A percentile compares a stretch with the other conserved stretches of the same genome.
phyloP scores from a whole-genome alignment of 2,888 invertebrate genomes.

The Heteropelma amictum region DNA sequence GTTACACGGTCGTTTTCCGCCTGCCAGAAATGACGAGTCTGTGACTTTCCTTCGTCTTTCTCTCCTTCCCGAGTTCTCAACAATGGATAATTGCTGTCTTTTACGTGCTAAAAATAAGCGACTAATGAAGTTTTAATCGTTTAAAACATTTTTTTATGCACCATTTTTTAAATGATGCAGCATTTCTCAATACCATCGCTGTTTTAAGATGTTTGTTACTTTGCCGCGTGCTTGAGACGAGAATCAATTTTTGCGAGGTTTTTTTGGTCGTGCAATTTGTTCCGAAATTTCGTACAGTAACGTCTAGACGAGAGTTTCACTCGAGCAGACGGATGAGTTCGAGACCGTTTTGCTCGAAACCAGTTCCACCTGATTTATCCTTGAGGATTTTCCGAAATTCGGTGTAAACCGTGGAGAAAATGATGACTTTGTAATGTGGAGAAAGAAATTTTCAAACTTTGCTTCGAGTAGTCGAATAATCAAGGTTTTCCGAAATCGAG shows the following conservation, averaged over 20 bases:
- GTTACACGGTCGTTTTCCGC: constrained; percentile 44
- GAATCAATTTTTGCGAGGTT: too few relatives aligned
- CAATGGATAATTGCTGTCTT: constrained; percentile 1
- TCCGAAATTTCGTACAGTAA: not conserved
- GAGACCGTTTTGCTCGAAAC: constrained; percentile 15
- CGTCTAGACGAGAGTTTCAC: not conserved
- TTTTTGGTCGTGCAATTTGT: not conserved
- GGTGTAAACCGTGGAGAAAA: too few relatives aligned
- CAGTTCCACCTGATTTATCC: constrained; percentile 29
- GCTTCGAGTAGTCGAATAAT: too few relatives aligned
- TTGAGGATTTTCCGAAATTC: not conserved
- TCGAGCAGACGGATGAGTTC: not conserved
- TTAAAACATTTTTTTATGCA: too few relatives aligned
- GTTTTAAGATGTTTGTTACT: too few relatives aligned
- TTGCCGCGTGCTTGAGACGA: too few relatives aligned
- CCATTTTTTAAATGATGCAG: too few relatives aligned
- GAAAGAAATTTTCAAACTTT: too few relatives aligned
- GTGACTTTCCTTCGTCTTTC: not conserved
- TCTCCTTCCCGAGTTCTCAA: not conserved
- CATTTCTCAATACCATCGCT: too few relatives aligned
- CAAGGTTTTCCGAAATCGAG: not conserved
- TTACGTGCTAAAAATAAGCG: not conserved
- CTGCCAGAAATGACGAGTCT: constrained; percentile 21
- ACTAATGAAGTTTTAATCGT: too few relatives aligned
- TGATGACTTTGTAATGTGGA: too few relatives aligned